Base-by-base conservation (phyloP, 2,888 invertebrate genomes). In the Drosophila quasianomalipes region DNA sequence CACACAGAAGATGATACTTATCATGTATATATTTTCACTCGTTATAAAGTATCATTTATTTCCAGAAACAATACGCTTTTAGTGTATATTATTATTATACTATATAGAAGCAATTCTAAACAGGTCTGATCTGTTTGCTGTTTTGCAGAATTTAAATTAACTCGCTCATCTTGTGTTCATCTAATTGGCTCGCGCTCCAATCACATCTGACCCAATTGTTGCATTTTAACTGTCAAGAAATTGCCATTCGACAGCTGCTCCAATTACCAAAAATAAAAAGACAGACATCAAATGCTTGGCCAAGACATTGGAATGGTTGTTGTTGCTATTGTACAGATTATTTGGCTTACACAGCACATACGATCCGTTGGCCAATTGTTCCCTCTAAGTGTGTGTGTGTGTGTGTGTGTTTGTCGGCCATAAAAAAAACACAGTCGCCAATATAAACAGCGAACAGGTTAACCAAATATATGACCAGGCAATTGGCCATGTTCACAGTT, bases 371-470 rank as follows among this genome's bases (percentile, higher is more conserved):
- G 33, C 47, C 79, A 65, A 69, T 49, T 73, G 64, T 61, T 61
- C 9, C 19, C 14, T 31, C 16, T 52, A 16, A 26, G 22, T 28
- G 14, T 51, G 51, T 37, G 5, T 35, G 35, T 19, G 26, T 60
- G 12, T 60, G 35, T 61, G 47, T 63, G 55, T 55, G 7, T 28
- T 12, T 19, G 51, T 51, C 22, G 37, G 22, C 47, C 10, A 44
- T 69, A 79, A 79, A 74, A 71, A 71, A 22, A 69, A 68, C 70
- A 79, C 60, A 68, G 53, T 70, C 74, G 80, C 66, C 67, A 74
- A 82, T 74, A 75, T 83, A 82, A 80, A 81, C 83, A 82, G 75
- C 60, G 67, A 82, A 75, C 80, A 82, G 83, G 80, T 83, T 72
- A 70, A 53, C 66, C 70, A 52, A 53, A 68, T 65, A 52, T 54